Evolutionary conservation across 2,888 invertebrate genomes (phyloP), one percentile per base, ranked within the genome.

Genomic region (Ormyrus labotus): DNA sequence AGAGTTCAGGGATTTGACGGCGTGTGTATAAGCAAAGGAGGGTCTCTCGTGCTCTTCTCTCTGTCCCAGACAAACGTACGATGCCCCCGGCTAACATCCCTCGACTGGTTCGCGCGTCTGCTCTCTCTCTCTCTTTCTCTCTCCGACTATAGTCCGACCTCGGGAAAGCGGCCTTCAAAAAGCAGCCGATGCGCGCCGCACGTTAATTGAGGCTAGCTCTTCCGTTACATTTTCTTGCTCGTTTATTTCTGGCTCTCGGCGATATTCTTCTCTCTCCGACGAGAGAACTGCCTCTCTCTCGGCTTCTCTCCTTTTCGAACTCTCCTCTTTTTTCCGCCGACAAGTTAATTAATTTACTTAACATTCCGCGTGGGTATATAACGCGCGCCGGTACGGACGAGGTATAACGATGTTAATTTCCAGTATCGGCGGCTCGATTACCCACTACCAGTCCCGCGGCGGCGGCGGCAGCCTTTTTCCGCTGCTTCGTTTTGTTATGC

Each of bases 301-400:
- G 19, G 3, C 47, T 51, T 50, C n/a, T 48, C 19, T 65, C 57
- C 34, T 58, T 48, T 50, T 57, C 6, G 48, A 19, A 19, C n/a
- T 10, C 45, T 10, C 55, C 19, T 9, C 50, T 58, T 60, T 65
- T 58, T 63, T 68, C 58, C 70, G 48, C 73, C 55, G 60, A 79
- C 74, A 69, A 79, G 79, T 69, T 79, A 73, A 79, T 79, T 79
- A 79, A 79, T 74, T 79, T 79, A 74, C 79, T 73, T 68, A 78
- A 78, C 78, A 78, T 78, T 61, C 67, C 50, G 53, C 6, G 50
- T 57, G 11, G 51, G 64, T 51, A 73, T 48, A 55, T 11, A 34
- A 34, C 47, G 47, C n/a, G n/a, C 50, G 55, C 55, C 68, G 19
- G n/a, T 19, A 2, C 11, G 51, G 19, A 60, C 47, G 60, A 53